Evolutionary conservation across 2,797 vertebrate genomes (phyloP), one percentile per base, ranked within the genome.

Genomic region (Trematomus bernacchii): DNA sequence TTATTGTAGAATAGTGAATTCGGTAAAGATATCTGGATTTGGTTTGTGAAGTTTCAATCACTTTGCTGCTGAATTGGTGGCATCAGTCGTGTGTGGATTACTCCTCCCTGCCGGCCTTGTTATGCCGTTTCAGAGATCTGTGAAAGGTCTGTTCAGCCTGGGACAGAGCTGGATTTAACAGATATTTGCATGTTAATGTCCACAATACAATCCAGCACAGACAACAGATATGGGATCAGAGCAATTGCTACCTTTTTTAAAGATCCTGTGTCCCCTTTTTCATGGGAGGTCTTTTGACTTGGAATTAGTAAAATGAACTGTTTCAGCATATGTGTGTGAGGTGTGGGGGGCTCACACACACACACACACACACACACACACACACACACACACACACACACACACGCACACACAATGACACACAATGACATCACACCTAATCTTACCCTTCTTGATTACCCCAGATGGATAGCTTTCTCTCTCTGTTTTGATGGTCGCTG

Each of bases 101-200:
- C 62, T 71, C 52, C 71, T 76, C 60, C 18, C 69, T 77, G 73
- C 77, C 81, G 69, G 74, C 62, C 58, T 48, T 77, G 66, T 82
- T 83, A 55, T 79, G 23, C 50, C 4, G 3, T 78, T 81, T 85
- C 71, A 68, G 46, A 55, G 21, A 71, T 51, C 77, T 63, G 57
- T 86, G 77, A 89, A 91, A 87, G 78, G 79, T 85, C 74, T 82
- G 83, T 86, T 85, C 64, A 82, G 55, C 66, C 59, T 71, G 0
- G 43, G 77, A 87, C 71, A 77, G 78, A 87, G 66, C 76, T 76
- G 65, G 85, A 86, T 87, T 94, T 87, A 91, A 64, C 46, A 30
- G 79, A 89, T 88, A 93, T 93, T 92, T 88, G 60, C 83, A 93
- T 93, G 80, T 84, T 85, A 92, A 94, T 93, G 85, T 90, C 66